Evolutionary conservation across 1,140 invertebrate genomes (phyloP).

Genomic region (Aradophagus sp.): DNA sequence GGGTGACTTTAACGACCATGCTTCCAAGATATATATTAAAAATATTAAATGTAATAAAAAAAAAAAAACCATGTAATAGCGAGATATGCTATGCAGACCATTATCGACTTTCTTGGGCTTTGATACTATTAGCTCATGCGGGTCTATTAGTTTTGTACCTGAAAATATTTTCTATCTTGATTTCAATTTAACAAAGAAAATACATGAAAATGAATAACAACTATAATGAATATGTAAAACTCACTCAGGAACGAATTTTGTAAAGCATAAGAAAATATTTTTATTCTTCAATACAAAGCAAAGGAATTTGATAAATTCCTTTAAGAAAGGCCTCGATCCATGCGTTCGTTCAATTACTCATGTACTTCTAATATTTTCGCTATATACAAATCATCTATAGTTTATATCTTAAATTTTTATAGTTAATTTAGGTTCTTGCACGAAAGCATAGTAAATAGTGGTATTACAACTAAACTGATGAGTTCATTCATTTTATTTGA

Average conservation of each 20-base stretch:
- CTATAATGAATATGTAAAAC: slow-evolving; percentile 49
- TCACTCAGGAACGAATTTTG: slow-evolving; percentile 64
- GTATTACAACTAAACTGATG: too few species aligned
- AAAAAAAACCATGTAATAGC: too few species aligned
- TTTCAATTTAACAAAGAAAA: slow-evolving; percentile 45
- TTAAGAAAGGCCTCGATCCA: slow-evolving; percentile 38
- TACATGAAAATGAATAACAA: slow-evolving; percentile 6
- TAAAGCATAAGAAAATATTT: slow-evolving; percentile 37
- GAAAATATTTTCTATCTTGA: slow-evolving; percentile 63
- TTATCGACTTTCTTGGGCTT: slow-evolving; percentile 51
- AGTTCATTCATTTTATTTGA: too few species aligned
- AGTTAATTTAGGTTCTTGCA: too few species aligned
- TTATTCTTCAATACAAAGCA: slow-evolving; percentile 27
- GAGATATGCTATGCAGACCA: slow-evolving; percentile 20
- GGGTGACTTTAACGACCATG: slow-evolving; percentile 55
- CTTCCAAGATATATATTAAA: slow-evolving; percentile 63
- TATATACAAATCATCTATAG: too few species aligned
- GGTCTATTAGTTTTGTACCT: slow-evolving; percentile 67
- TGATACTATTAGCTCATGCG: slow-evolving; percentile 50
- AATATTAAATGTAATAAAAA: too few species aligned
- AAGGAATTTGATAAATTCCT: slow-evolving; percentile 35
- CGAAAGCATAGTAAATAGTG: too few species aligned
- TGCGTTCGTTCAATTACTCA: slow-evolving; percentile 14
- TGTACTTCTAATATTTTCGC: neutral
- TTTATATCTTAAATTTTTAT: too few species aligned